Evolutionary conservation across 53 echinoderm and acorn worm genomes (phyloP), one percentile per base, ranked within the genome.

Genomic region (Hippasteria phrygiana): DNA sequence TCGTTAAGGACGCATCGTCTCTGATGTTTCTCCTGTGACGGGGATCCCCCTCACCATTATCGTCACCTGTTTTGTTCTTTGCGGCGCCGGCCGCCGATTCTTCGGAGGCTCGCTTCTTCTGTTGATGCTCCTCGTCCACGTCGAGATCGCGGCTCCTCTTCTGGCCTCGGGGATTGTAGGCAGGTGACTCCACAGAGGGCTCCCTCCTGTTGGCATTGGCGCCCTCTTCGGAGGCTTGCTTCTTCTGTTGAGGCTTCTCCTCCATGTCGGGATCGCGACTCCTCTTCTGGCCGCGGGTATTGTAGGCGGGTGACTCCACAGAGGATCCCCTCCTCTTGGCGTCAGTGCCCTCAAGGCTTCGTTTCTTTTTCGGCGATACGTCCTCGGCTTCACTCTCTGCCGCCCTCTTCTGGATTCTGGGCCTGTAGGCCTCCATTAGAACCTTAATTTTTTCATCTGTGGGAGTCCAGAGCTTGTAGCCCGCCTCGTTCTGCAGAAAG

Each of bases 401-500:
- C 36, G 39, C 39, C 17, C 35, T 42, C 72, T 71, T 71, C 63
- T 45, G 14, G 12, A 36, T 50, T 53, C 56, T 18, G 11, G 95
- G 94, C 36, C 87, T 80, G 87, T 93, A 96, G 5, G 96, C 89
- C 3, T 95, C 93, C 63, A 96, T 54, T 24, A 99, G 78, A 6
- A 67, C 78, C 29, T 87, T 64, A 45, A 99, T 90, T 42, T 93
- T 93, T 47, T 96, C 96, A 20, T 99, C 93, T 0, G 93, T 96
- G 4, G 99, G 99, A 16, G 91, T 88, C 99, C 99, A 99, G 47
- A 88, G 73, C 73, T 91, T 87, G 72, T 88, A 88, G 34, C 96
- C 99, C 10, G 96, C 96, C 55, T 99, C 94, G 37, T 99, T 99
- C 89, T 99, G 99, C 3, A 96, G 90, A 92, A 99, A 99, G 93